Evolutionary conservation across 2,797 vertebrate species (phyloP), one percentile per base, ranked within the genome.

Genomic region (Spheniscus humboldti): DNA sequence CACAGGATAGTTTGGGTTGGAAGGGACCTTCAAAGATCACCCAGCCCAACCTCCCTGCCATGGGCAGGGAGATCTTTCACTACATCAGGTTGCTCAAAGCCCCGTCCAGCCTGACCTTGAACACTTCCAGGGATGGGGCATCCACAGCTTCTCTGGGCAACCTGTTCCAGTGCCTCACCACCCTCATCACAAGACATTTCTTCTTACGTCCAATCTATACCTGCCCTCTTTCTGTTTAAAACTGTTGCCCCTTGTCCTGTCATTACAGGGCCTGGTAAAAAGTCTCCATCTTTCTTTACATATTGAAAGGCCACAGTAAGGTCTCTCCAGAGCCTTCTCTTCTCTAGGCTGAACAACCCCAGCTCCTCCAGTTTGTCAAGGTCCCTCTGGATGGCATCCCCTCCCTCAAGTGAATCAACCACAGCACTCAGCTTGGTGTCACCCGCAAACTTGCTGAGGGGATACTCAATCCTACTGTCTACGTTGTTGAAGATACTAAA

Each of bases 31-130:
- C 55, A 6, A 7, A 4, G 41, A 19, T 18, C 39, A 7, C 17
- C 14, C 25, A 3, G n/a, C 8, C 24, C 24, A 17, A 7, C 39
- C 13, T 15, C 33, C 15, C 23, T 15, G 27, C 33, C 6, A 2
- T 7, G 55, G 45, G 18, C 37, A 23, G 10, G 14, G 60, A 16
- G 37, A 28, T 3, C 18, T 45, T 13, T 4, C 17, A 5, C 33
- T 22, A 3, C 13, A 4, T 2, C 22, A 43, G 35, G 72, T 22
- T 28, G 62, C 37, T 22, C 18, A 10, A 10, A 62, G 47, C 7
- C 47, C 33, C 2, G 0, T 15, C 73, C 25, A 30, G 2, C 30
- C 24, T 7, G 52, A 4, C 60, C 53, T 31, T 2, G 22, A 27
- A 13, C n/a, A 11, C n/a, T 5, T 5, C 30, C 47, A 30, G 3